These are phyloP conservation scores for Acanthiza pusilla DNA, from an alignment of 2,797 vertebrate genomes.

Conservation along the genomic window DNA sequence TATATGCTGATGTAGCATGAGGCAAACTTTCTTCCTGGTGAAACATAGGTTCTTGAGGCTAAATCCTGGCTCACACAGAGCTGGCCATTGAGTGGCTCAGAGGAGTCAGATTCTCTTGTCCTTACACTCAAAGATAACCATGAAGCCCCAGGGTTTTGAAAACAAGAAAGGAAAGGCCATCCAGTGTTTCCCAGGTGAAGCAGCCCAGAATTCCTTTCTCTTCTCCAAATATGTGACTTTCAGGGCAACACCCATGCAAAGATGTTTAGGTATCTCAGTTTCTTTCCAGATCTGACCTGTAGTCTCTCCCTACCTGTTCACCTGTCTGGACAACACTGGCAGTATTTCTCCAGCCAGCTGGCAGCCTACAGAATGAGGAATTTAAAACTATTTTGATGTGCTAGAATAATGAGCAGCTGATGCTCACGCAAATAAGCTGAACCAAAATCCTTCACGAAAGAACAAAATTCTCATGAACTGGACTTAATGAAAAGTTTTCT, in stretches of 20 bases:
- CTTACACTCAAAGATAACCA: rapidly evolving
- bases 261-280: not conserved
- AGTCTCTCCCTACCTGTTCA: not conserved
- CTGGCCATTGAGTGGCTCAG: not conserved
- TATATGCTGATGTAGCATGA: not conserved
- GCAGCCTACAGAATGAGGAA: not conserved
- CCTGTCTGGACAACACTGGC: not conserved
- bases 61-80: not conserved
- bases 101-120: not conserved
- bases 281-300: not conserved
- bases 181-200: not conserved
- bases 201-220: not conserved
- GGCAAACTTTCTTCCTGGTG: not conserved
- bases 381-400: not conserved
- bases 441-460: not conserved
- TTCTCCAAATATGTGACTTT: not conserved
- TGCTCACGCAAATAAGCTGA: not conserved
- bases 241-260: not conserved
- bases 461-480: not conserved
- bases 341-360: not conserved
- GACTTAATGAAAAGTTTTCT: not conserved
- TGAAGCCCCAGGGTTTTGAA: not conserved
- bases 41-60: not conserved
- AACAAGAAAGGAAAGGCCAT: not conserved
- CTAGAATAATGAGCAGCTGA: not conserved